Base-by-base conservation (phyloP, 2,888 invertebrate species). In the Megastigmus dorsalis region DNA sequence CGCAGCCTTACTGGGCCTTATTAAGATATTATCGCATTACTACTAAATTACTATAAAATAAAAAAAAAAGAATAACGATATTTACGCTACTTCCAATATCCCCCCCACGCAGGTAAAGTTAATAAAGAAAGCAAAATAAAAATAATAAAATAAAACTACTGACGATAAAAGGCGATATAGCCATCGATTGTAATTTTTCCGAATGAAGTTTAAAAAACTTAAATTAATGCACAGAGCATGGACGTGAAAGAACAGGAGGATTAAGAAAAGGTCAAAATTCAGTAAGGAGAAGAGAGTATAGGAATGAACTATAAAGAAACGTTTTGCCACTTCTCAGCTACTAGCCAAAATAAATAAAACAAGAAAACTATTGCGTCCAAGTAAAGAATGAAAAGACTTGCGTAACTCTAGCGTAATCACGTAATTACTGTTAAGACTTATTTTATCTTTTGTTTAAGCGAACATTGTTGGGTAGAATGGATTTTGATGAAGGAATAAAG, bases 1-100 rank as follows among this genome's bases (percentile, higher is more conserved):
- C 87, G 84, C 83, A 86, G 87, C 87, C 87, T 88, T 88, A 88
- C 86, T 88, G 84, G 87, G 87, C 87, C 87, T 88, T 88, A 88
- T 84, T 87, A 87, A 86, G 82, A 83, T 86, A 87, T 87, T 85
- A 86, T 86, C 84, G 83, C 86, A 86, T 85, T 84, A 85, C 78
- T 85, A 83, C 82, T 85, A 83, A 84, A 85, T 85, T 85, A 83
- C 74, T 84, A 84, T 81, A 81, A 82, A 83, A 80, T 81, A 81
- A 83, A 78, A 79, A 79, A 77, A 79, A 79, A 80, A 77, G 74
- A 80, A 78, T 78, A 79, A 80, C 75, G 79, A 81, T 81, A 83
- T 83, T 83, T 83, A 83, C 81, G 83, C 82, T 83, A 83, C 79
- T 83, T 80, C 78, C 80, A 82, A 81, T 82, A 82, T 83, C 78